Percentiles rank a stretch among this genome's conserved stretches.
Evolutionary conservation across 2,113 vertebrate species (phyloP).

Genomic region (Caranx ignobilis): DNA sequence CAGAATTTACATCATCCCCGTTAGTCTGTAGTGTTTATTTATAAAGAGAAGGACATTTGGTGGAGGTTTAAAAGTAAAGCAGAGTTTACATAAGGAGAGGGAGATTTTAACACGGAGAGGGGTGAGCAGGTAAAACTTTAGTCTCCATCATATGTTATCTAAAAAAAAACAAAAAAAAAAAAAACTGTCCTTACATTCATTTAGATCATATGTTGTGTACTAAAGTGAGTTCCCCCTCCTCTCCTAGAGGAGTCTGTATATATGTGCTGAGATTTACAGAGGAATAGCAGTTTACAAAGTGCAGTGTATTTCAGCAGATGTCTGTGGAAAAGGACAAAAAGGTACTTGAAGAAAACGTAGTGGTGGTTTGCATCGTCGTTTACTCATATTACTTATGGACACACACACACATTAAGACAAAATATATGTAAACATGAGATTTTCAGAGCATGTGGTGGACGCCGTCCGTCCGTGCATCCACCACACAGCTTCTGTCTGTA

Average conservation of each 20-base stretch:
- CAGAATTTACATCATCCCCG: not conserved
- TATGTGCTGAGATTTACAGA: constrained; percentile 68
- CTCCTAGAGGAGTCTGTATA: constrained; percentile 44
- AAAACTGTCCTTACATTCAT: not conserved
- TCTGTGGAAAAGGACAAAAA: constrained; percentile 61
- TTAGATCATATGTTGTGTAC: not conserved
- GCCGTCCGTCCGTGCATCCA: constrained; percentile 30
- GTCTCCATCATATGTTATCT: constrained; percentile 30
- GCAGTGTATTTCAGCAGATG: constrained; percentile 70
- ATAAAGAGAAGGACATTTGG: not conserved
- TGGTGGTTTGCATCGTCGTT: constrained; percentile 27
- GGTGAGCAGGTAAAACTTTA: constrained; percentile 1
- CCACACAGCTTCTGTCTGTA: constrained; percentile 27
- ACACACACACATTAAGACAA: constrained; percentile 38
- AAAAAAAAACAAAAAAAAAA: not conserved
- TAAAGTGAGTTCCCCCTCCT: not conserved
- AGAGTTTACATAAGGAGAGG: not conserved
- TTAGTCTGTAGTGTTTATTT: not conserved
- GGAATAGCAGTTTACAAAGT: constrained; percentile 60
- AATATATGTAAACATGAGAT: constrained; percentile 54
- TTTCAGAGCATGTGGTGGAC: constrained; percentile 25
- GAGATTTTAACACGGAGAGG: not conserved
- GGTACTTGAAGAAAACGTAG: constrained; percentile 55
- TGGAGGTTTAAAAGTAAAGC: not conserved
- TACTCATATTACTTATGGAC: constrained; percentile 53